Base-by-base conservation (phyloP, 2,888 invertebrate genomes). In the Strigamia maritima region DNA sequence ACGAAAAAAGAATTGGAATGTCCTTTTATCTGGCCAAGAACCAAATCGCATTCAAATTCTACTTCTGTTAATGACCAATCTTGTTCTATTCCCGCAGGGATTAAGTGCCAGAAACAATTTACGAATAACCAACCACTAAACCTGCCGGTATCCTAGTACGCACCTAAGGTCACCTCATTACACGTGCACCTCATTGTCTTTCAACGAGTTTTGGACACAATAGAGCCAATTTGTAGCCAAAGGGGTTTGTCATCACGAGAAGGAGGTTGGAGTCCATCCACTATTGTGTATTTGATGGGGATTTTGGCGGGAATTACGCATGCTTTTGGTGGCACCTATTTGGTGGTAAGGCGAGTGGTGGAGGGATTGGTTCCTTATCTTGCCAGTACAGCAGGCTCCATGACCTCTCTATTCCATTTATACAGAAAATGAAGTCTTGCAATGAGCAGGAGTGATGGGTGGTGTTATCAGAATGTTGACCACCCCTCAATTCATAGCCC, bases 391-490 rank as follows among this genome's bases (percentile, higher is more conserved):
- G 70, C 70, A 70, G 70, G 70, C 70, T 70, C 26, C 70, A 70
- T 70, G 70, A 70, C 70, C 70, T 70, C 70, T 70, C 70, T 70
- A 70, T 70, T 70, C 70, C 70, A 70, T 70, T 70, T 70, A 70
- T 70, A 70, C 70, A 70, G 70, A 70, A 70, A 70, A 70, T 70
- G 70, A 28, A 70, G 70, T 70, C 70, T 70, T 12, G 70, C 70
- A 70, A 70, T 70, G 54, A 54, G 54, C 54, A 54, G 54, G 54
- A 54, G 19, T 54, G 70, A 70, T 70, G 70, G 70, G 70, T 70
- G 70, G 70, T 70, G 70, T 70, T 70, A 70, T 70, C 70, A 70
- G 14, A 26, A 70, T 70, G 70, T 70, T 70, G 70, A 70, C 70
- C 70, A 70, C 70, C 70, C 70, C 70, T 70, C 70, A 28, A 70